A percentile compares a stretch with the other conserved stretches of the same genome.
Evolutionary conservation across 2,888 invertebrate genomes (phyloP).

Genomic region (Noctua fimbriata): DNA sequence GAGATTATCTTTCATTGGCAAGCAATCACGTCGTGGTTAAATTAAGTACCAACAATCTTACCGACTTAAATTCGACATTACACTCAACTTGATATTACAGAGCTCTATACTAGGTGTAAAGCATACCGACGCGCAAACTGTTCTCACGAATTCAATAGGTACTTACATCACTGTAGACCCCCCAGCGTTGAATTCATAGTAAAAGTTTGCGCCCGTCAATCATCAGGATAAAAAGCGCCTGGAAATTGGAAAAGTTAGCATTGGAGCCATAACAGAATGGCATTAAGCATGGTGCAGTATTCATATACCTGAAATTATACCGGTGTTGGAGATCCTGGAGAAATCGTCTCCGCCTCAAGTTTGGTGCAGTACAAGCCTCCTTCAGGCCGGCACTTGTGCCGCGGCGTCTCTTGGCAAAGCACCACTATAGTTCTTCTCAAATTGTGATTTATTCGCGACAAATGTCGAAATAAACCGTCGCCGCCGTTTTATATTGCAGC

Average conservation of each 20-base stretch:
- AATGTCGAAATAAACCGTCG: constrained; percentile 85
- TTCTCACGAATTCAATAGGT: background rate
- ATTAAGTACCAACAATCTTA: no score
- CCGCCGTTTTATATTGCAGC: constrained; percentile 74
- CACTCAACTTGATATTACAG: background rate
- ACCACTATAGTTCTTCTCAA: constrained; percentile 83
- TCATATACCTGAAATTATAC: background rate
- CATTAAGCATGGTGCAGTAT: background rate
- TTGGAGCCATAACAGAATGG: background rate
- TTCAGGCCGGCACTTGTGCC: constrained; percentile 51
- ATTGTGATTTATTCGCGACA: constrained; percentile 88
- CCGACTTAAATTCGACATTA: background rate
- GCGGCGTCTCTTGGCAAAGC: constrained; percentile 79
- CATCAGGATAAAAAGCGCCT: background rate
- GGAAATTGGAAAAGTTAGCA: background rate
- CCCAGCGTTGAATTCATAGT: background rate
- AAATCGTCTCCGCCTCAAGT: background rate
- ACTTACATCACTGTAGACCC: background rate
- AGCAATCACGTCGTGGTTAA: background rate
- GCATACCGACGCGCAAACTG: background rate
- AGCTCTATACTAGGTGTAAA: no score
- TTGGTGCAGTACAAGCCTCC: background rate
- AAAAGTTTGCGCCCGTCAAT: background rate
- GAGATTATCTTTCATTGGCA: background rate
- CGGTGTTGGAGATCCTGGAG: background rate